Base-by-base conservation (phyloP, 2,113 vertebrate species). In the Alligator sinensis region DNA sequence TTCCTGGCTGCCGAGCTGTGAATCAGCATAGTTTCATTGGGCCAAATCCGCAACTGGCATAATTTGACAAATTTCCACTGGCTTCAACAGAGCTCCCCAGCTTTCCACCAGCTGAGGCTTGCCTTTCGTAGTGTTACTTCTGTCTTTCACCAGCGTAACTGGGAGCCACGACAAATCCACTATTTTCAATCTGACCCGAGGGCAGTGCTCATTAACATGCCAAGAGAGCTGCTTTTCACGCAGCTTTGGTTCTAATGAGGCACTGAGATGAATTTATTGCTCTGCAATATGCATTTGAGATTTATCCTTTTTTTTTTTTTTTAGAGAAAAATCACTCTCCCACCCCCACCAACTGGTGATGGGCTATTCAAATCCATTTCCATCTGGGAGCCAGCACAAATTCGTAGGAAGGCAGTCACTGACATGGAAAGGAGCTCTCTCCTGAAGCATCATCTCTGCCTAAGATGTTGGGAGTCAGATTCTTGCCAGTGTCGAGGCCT, bases 1-100 rank as follows among this genome's bases (percentile, higher is more conserved):
- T 61, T 94, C 88, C 38, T 9, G 3, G 54, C 63, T 58, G 54
- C 80, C 5, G 6, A n/a, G 16, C 77, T 86, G 77, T 58, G 85
- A 83, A 25, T 5, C n/a, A 24, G 10, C 17, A 28, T 18, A 13
- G 55, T 18, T 81, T 64, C 18, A 2, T 0, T 0, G 30, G 78
- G 25, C 27, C 72, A 63, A 17, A 64, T 62, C 80, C 58, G 22
- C 34, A 25, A 24, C 24, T 14, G 34, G 70, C 22, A 22, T 25
- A 74, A 74, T 38, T 22, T 47, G 70, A 38, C 22, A 47, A 14
- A 74, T 30, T 84, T 47, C 68, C 47, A 9, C 0, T 1, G 47
- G 38, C 70, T 9, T 3, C 7, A 30, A 7, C 24, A 38, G 11
- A 66, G 55, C 34, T 21, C 59, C 87, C 68, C 82, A 81, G 84